Evolutionary conservation across 2,113 vertebrate genomes (phyloP), one percentile per base, ranked within the genome.

Genomic region (Euleptes europaea): DNA sequence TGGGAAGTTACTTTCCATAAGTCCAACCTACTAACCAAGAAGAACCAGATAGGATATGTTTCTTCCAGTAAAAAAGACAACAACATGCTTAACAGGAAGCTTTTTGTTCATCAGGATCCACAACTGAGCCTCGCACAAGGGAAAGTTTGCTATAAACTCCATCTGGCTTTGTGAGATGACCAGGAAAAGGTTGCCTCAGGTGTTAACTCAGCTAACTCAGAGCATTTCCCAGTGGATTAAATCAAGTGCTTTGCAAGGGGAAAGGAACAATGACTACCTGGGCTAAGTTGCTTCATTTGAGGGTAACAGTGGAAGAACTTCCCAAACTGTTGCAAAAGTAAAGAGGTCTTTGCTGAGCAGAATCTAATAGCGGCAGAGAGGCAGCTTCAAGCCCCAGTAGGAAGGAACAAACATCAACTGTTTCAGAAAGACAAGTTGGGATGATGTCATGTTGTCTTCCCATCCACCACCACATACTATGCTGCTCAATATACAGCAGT

Each of bases 401-500:
- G 67, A 33, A 70, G 14, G 35, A 35, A 35, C n/a, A 35, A 69
- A 14, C n/a, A 69, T 3, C 66, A 35, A 2, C 66, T 5, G 66
- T 69, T 69, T 35, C 66, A 35, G 66, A 33, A 69, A 69, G 66
- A 33, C 33, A 5, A 69, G 12, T 31, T 35, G 14, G 66, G n/a
- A 33, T 35, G 19, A 57, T 19, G 5, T 69, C 13, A 35, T 33
- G 11, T 69, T 14, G n/a, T 28, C 72, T 49, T 49, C 72, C 14
- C 72, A 17, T 40, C 26, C 70, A 57, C 54, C 49, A 2, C 17
- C 10, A 26, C 6, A 40, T 40, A 38, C 9, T 26, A 40, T 1
- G 0, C 5, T 38, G 10, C 26, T 4, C 19, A 26, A 57, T 0
- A 49, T 10, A 15, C 5, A 21, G 1, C 0, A n/a, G 0, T 19